Percentiles rank a stretch among this genome's conserved stretches.
These are phyloP conservation scores for Patella caerulea DNA, from an alignment of 2,888 invertebrate genomes.

Conservation along the genomic window DNA sequence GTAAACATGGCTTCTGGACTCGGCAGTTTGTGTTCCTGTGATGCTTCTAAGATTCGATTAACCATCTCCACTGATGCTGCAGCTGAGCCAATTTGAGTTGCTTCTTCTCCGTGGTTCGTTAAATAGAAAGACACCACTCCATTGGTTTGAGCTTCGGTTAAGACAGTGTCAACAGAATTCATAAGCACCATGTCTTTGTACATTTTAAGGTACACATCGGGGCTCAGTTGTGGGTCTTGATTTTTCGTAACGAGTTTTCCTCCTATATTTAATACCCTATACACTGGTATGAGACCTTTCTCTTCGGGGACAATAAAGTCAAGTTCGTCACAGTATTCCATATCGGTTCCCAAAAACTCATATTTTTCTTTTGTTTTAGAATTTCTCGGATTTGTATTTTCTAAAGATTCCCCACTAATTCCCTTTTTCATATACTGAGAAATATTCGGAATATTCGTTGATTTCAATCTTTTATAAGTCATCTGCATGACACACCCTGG, in stretches of 20 bases:
- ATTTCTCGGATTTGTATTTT: no score
- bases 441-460: no score
- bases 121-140: slow-evolving; percentile 99
- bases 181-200: slow-evolving; percentile 92
- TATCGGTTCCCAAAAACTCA: no score
- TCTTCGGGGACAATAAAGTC: slow-evolving; percentile 76
- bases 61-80: slow-evolving; percentile 82
- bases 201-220: slow-evolving; percentile 86
- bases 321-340: slow-evolving; percentile 65
- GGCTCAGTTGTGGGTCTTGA: slow-evolving; percentile 75
- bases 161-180: slow-evolving; percentile 92
- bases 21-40: slow-evolving; percentile 89
- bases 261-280: slow-evolving; percentile 84
- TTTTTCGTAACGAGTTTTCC: slow-evolving; percentile 75
- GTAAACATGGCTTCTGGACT: slow-evolving; percentile 91
- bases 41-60: slow-evolving; percentile 83
- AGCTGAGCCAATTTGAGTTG: slow-evolving; percentile 94
- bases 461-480: no score
- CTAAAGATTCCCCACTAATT: no score
- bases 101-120: slow-evolving; percentile 99
- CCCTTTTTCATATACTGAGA: no score
- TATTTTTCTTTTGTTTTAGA: no score
- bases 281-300: slow-evolving; percentile 79
- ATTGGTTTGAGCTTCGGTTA: slow-evolving; percentile 96
- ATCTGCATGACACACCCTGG: no score